Conservation (phyloP, 2,888 invertebrate genomes). For the Shargacucullia verbasci region DNA sequence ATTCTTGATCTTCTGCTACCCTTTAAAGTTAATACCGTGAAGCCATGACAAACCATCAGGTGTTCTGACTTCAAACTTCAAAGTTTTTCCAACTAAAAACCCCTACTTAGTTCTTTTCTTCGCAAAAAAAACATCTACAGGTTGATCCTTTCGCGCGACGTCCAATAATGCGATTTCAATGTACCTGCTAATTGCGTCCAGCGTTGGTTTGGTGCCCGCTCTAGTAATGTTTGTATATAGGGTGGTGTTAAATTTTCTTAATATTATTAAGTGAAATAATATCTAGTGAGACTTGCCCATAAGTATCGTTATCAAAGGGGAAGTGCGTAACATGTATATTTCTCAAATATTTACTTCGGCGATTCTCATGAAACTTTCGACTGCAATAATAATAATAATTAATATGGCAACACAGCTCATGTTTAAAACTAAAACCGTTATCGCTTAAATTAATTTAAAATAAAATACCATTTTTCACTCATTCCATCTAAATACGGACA, state of each 20-base stretch:
- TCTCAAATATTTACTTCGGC: too few relatives aligned
- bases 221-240: conserved; percentile 57
- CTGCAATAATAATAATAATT: too few relatives aligned
- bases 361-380: too few relatives aligned
- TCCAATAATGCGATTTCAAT: conserved; percentile 80
- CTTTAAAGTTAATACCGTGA: conserved; percentile 1
- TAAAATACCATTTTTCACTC: too few relatives aligned
- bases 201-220: conserved; percentile 62
- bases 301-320: too few relatives aligned
- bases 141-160: conserved; percentile 68
- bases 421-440: too few relatives aligned
- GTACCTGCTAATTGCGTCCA: conserved; percentile 78
- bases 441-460: too few relatives aligned
- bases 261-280: neutral
- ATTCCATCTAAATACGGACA: too few relatives aligned
- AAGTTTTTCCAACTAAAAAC: conserved; percentile 34
- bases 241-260: conserved; percentile 38
- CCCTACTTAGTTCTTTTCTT: conserved; percentile 50
- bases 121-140: conserved; percentile 65
- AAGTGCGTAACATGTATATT: too few relatives aligned
- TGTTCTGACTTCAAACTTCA: conserved; percentile 22
- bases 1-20: neutral
- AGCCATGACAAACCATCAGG: conserved; percentile 17
- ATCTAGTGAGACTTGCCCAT: too few relatives aligned
- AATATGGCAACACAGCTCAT: too few relatives aligned